Evolutionary conservation across 2,888 invertebrate genomes (phyloP).

Genomic region (Lasioglossum pauxillum): DNA sequence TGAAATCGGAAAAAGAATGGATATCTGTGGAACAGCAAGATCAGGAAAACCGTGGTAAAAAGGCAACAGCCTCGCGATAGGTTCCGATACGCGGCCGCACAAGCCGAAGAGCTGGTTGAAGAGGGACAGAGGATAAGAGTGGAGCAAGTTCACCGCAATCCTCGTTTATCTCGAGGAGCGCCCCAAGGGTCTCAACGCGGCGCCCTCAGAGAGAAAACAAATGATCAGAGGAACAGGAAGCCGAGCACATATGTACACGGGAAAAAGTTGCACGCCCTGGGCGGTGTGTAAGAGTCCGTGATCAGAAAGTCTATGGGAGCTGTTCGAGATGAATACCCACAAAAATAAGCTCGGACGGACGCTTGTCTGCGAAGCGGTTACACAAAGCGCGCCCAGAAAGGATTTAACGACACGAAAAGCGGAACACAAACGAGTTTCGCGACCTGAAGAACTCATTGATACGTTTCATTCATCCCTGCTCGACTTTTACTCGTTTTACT

Average conservation of each 20-base stretch:
- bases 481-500: background rate
- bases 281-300: slow-evolving; percentile 44
- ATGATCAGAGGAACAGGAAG: slow-evolving; percentile 59
- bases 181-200: slow-evolving; percentile 41
- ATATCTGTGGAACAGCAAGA: background rate
- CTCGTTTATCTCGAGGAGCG: slow-evolving; percentile 46
- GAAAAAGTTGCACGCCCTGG: slow-evolving; percentile 44
- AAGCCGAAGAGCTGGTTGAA: slow-evolving; percentile 16
- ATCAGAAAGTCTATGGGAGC: slow-evolving; percentile 27
- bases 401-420: background rate
- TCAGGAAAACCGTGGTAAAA: background rate
- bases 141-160: slow-evolving; percentile 27
- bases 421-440: background rate
- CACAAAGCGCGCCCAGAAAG: background rate
- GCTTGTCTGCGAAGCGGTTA: background rate
- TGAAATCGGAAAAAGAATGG: background rate
- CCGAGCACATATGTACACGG: slow-evolving; percentile 16
- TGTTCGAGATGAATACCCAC: slow-evolving; percentile 18
- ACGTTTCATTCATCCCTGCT: background rate
- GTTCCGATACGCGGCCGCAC: slow-evolving; percentile 21
- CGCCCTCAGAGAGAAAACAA: slow-evolving; percentile 59
- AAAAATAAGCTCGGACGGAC: background rate
- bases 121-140: slow-evolving; percentile 13
- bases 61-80: background rate
- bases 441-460: background rate